phyloP scores from a whole-genome alignment of 64 coral and sea anemone genomes.

The Cladopsammia gracilis region DNA sequence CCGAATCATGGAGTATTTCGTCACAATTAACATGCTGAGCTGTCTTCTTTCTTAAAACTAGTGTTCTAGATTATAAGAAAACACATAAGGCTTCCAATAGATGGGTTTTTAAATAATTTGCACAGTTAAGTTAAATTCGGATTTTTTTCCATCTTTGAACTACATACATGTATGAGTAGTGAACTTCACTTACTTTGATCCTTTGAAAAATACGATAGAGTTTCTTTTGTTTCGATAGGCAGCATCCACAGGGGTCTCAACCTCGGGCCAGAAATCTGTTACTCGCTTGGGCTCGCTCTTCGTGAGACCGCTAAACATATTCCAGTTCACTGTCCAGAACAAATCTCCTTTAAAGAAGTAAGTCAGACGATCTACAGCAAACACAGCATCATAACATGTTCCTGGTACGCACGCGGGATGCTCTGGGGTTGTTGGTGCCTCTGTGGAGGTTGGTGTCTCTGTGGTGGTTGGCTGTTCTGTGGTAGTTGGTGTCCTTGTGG shows the following conservation, averaged over 20 bases:
- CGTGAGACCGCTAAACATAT: not conserved
- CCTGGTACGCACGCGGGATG: not conserved
- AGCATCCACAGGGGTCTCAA: conserved; percentile 54
- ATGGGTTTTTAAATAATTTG: too few species aligned
- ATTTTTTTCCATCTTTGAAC: too few species aligned
- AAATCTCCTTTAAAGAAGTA: conserved; percentile 64
- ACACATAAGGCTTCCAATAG: too few species aligned
- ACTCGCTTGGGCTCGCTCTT: conserved; percentile 26
- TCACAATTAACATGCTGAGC: too few species aligned
- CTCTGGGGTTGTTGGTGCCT: not conserved
- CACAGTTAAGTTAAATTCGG: too few species aligned
- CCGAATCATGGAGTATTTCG: too few species aligned
- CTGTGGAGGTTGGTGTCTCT: not conserved
- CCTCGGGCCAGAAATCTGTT: conserved; percentile 45
- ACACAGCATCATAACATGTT: conserved; percentile 25
- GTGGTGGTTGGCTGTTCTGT: too few species aligned
- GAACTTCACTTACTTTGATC: conserved; percentile 47
- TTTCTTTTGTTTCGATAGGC: conserved; percentile 48
- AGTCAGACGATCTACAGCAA: conserved; percentile 9
- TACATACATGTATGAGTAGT: too few species aligned
- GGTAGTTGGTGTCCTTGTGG: not conserved
- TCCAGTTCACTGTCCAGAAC: conserved; percentile 35
- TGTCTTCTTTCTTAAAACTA: too few species aligned
- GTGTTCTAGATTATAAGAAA: too few species aligned
- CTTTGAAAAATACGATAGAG: conserved; percentile 64